Conservation (phyloP, 2,888 invertebrate genomes). For the Drosophila meridionalis region DNA sequence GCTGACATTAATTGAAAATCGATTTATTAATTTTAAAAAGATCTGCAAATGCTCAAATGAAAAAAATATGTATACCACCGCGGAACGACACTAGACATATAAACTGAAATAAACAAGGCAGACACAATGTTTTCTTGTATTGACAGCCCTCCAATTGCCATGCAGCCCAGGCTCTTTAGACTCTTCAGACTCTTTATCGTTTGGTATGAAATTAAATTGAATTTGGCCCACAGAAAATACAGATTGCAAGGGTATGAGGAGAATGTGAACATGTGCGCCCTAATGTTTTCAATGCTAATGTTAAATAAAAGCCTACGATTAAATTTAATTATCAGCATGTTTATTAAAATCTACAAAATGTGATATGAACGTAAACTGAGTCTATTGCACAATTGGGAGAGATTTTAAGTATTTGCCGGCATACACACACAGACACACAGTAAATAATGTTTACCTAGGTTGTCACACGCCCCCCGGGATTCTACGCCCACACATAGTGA, state of each 20-base stretch:
- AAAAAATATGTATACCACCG: constrained; percentile 30
- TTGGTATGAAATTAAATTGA: constrained; percentile 65
- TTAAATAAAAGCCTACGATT: constrained; percentile 72
- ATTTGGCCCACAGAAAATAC: constrained; percentile 68
- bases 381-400: constrained; percentile 72
- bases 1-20: constrained; percentile 1
- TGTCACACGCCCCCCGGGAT: constrained; percentile 51
- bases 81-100: constrained; percentile 50
- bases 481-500: constrained; percentile 38
- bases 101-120: constrained; percentile 51
- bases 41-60: not conserved
- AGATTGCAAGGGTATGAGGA: constrained; percentile 32
- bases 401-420: constrained; percentile 63
- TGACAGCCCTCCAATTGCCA: constrained; percentile 20
- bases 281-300: constrained; percentile 61
- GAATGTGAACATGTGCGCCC: constrained; percentile 16
- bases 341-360: constrained; percentile 77
- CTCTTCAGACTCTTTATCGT: constrained; percentile 34
- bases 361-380: constrained; percentile 42
- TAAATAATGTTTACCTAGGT: constrained; percentile 37
- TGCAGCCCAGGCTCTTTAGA: constrained; percentile 21
- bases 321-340: constrained; percentile 78
- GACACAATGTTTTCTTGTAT: constrained; percentile 57
- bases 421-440: constrained; percentile 8
- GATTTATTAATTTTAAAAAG: not conserved